Evolutionary conservation across 1,140 invertebrate species (phyloP).

Genomic region (Drosophila tsacasi): DNA sequence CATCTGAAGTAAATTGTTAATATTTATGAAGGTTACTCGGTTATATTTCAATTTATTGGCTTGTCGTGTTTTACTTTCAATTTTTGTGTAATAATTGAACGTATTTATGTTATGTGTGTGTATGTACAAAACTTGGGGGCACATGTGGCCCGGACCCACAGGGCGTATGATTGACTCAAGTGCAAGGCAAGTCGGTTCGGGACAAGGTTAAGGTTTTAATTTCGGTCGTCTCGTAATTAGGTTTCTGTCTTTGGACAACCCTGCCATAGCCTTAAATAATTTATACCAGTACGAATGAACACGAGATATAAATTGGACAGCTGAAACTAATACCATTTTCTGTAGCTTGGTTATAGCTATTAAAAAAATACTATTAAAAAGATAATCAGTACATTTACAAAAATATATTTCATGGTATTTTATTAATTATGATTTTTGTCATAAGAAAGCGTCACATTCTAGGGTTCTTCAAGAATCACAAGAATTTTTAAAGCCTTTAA

Average conservation of each 20-base stretch:
- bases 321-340: neutral
- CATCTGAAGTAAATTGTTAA: conserved; percentile 51
- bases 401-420: too few relatives aligned
- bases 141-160: conserved; percentile 7
- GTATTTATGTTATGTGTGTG: conserved; percentile 1
- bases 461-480: too few relatives aligned
- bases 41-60: conserved; percentile 52
- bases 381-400: neutral
- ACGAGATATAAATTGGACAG: too few relatives aligned
- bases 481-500: too few relatives aligned
- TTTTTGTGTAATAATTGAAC: conserved; percentile 55
- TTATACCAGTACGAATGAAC: neutral
- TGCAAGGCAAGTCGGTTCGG: conserved; percentile 18
- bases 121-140: conserved; percentile 4
- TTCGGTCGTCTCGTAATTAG: conserved; percentile 12
- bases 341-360: too few relatives aligned
- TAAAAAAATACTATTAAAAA: neutral
- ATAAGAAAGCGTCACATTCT: too few relatives aligned
- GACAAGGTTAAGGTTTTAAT: conserved; percentile 20
- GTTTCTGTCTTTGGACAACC: conserved; percentile 11
- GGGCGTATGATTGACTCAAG: conserved; percentile 36
- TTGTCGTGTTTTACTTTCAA: conserved; percentile 58
- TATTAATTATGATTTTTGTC: too few relatives aligned
- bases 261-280: conserved; percentile 19
- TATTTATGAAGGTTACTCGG: conserved; percentile 71